A percentile compares a stretch with the other conserved stretches of the same genome.
These are phyloP conservation scores for Pomacea maculata DNA, from an alignment of 1,140 invertebrate genomes.

Conservation along the genomic window DNA sequence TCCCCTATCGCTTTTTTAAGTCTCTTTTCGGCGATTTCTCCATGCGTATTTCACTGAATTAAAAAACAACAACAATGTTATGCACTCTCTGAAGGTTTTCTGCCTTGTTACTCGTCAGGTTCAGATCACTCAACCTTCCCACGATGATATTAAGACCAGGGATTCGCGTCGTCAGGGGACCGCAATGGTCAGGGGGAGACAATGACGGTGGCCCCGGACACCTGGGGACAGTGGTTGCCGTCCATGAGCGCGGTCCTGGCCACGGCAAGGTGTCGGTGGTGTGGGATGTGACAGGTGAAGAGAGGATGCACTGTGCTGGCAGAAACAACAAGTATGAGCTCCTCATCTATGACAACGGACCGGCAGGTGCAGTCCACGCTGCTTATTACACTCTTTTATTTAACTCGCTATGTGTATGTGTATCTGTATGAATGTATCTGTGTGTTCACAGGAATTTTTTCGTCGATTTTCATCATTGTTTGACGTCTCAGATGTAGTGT, in stretches of 20 bases:
- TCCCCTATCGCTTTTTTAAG: too few relatives aligned
- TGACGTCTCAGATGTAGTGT: too few relatives aligned
- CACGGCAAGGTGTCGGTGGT: conserved; percentile 28
- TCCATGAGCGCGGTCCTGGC: conserved; percentile 25
- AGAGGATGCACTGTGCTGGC: conserved; percentile 36
- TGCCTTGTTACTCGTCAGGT: too few relatives aligned
- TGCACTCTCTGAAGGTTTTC: too few relatives aligned
- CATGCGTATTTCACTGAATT: too few relatives aligned
- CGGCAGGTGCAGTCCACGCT: conserved; percentile 24
- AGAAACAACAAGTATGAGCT: conserved; percentile 41
- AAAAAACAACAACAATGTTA: too few relatives aligned
- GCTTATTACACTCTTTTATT: too few relatives aligned
- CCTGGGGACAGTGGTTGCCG: conserved; percentile 46
- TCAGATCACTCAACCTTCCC: too few relatives aligned
- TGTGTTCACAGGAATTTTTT: too few relatives aligned
- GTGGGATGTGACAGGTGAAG: conserved; percentile 41
- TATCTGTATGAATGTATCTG: too few relatives aligned
- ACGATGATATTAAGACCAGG: conserved; percentile 29
- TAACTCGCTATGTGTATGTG: too few relatives aligned
- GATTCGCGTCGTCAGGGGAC: conserved; percentile 48
- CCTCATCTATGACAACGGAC: conserved; percentile 39
- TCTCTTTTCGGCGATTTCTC: too few relatives aligned
- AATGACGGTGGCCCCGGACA: conserved; percentile 51
- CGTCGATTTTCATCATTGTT: not conserved
- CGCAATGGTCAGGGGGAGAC: conserved; percentile 45